Conservation (phyloP, 2,113 vertebrate genomes). For the Cinclus mexicanus region DNA sequence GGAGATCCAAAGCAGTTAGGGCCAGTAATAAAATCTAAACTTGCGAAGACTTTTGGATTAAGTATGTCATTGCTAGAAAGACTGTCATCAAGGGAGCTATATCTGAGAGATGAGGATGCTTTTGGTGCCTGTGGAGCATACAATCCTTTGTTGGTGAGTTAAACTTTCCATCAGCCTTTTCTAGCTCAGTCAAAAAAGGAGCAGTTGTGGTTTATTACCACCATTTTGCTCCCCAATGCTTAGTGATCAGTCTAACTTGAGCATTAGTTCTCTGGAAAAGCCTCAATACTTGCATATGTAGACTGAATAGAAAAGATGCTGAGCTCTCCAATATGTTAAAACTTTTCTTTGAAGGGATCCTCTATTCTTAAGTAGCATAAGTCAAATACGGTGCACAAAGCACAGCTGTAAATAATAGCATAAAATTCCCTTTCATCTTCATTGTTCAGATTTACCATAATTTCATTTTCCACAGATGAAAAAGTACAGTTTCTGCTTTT, state of each 20-base stretch:
- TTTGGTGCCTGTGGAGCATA: slow-evolving; percentile 80
- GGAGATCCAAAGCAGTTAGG: slow-evolving; percentile 95
- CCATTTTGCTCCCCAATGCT: background rate
- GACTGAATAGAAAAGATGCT: background rate
- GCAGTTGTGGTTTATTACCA: background rate
- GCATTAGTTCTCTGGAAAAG: background rate
- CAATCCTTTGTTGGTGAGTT: slow-evolving; percentile 89
- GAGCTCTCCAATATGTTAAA: background rate
- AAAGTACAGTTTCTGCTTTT: background rate
- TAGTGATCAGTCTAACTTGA: background rate
- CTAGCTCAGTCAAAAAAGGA: background rate
- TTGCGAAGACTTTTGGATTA: slow-evolving; percentile 85
- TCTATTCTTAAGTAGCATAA: background rate
- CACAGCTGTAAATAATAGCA: background rate
- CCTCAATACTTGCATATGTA: background rate
- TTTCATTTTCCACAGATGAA: background rate
- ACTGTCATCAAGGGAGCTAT: slow-evolving; percentile 81
- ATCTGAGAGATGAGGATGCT: slow-evolving; percentile 78
- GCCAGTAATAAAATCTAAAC: slow-evolving; percentile 87
- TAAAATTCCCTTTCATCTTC: background rate
- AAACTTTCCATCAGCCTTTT: background rate
- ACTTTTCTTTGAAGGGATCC: background rate
- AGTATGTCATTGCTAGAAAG: slow-evolving; percentile 88
- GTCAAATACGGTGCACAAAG: background rate
- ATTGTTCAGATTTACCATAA: background rate